Base-by-base conservation (phyloP, 1,140 invertebrate species). In the Microplitis demolitor region DNA sequence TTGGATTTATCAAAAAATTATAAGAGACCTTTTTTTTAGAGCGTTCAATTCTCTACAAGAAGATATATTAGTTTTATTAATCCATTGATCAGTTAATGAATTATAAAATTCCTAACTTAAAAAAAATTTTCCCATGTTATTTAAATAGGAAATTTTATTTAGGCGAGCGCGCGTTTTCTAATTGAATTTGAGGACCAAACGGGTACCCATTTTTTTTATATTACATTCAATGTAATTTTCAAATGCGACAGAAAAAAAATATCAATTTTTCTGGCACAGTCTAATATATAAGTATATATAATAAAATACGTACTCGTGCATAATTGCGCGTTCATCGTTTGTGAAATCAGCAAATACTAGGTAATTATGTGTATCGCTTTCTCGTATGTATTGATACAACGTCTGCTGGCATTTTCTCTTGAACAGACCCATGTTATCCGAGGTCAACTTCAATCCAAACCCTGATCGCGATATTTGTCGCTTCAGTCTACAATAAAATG, bases 321-420 rank as follows among this genome's bases (percentile, higher is more conserved):
- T 89, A 5, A 85, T 75, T 5, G 89, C 90, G 53, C 93, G 86
- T 80, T 95, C 93, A 34, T 93, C 92, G 66, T 91, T 92, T 0
- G 87, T 88, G 79, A 95, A 94, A 58, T 92, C 91, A 0, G 91
- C 89, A 82, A 95, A 95, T 45, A 92, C 87, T 69, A 93, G 79
- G 76, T 91, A 91, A 0, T 90, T 85, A 74, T 89, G 87, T 62
- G 86, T 83, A 62, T 89, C 80, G 37, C 88, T 88, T 5, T 72
- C 71, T 0, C 85, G 78, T 0, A 88, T 80, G 74, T 90, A 90
- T 31, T 91, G 88, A 45, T 85, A 78, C 6, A 83, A 76, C 60
- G 77, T 74, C 64, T 80, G 74, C 45, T 67, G 54, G 13, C 80
- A 82, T 74, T 86, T 87, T 67, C 71, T 75, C 72, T 85, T 80